These are phyloP conservation scores for Hemicrepidius hirtus DNA, from an alignment of 2,888 invertebrate species.

Conservation along the genomic window DNA sequence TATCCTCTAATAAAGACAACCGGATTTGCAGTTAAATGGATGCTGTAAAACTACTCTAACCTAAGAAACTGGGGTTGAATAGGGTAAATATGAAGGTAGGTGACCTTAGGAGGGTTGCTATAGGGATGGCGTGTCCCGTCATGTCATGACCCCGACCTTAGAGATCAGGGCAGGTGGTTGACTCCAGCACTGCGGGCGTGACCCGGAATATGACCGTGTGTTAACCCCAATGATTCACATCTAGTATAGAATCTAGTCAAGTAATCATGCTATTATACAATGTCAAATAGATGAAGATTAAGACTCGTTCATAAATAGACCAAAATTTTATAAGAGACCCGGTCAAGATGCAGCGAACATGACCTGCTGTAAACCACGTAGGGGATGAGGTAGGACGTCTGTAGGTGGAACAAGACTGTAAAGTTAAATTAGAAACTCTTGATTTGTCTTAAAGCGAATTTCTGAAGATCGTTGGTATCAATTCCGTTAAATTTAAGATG, in stretches of 20 bases:
- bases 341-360: neutral
- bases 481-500: too few relatives aligned
- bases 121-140: conserved; percentile 60
- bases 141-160: conserved; percentile 66
- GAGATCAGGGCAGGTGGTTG: conserved; percentile 63
- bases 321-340: neutral
- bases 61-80: conserved; percentile 22
- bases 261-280: conserved; percentile 42
- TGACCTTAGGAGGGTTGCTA: conserved; percentile 52
- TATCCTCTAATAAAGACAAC: neutral
- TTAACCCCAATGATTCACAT: conserved; percentile 51
- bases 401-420: conserved; percentile 5
- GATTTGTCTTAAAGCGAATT: neutral
- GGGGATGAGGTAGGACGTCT: conserved; percentile 3
- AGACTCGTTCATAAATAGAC: neutral
- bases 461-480: too few relatives aligned
- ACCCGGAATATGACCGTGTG: conserved; percentile 56
- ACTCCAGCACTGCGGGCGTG: conserved; percentile 56
- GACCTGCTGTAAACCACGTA: neutral
- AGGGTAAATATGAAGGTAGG: conserved; percentile 47
- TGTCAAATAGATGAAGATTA: conserved; percentile 26
- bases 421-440: neutral
- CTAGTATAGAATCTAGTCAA: conserved; percentile 35
- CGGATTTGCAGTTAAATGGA: conserved; percentile 13
- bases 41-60: conserved; percentile 13